A percentile compares a stretch with the other conserved stretches of the same genome.
phyloP scores from a whole-genome alignment of 2,888 invertebrate species.

The Acanthacorydalis orientalis region DNA sequence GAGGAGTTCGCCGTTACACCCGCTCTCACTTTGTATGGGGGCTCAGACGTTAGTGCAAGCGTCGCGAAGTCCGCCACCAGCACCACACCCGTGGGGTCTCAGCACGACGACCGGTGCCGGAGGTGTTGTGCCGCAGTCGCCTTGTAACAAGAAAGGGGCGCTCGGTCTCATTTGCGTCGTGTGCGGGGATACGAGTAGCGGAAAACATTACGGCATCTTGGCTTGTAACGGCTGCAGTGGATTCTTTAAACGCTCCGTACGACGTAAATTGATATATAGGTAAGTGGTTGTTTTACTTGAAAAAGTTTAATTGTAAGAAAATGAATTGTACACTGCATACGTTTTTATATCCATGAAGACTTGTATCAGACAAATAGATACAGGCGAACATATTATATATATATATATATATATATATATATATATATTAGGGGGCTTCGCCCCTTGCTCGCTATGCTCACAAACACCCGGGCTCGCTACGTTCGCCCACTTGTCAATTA shows the following conservation, averaged over 20 bases:
- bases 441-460: too few relatives aligned
- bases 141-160: conserved; percentile 14
- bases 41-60: conserved; percentile 44
- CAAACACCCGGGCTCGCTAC: too few relatives aligned
- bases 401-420: too few relatives aligned
- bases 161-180: conserved; percentile 85
- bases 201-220: conserved; percentile 94
- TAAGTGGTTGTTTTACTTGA: conserved; percentile 24
- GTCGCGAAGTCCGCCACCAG: conserved; percentile 38
- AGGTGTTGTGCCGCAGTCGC: conserved; percentile 26
- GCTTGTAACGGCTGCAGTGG: conserved; percentile 99
- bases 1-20: conserved; percentile 18
- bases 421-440: too few relatives aligned
- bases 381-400: not conserved
- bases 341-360: not conserved
- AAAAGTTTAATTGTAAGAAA: not conserved
- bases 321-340: too few relatives aligned
- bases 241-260: conserved; percentile 93
- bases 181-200: conserved; percentile 92
- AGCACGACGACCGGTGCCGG: conserved; percentile 23
- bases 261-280: conserved; percentile 95
- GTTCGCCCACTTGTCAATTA: too few relatives aligned
- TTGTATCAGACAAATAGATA: not conserved
- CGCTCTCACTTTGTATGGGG: conserved; percentile 39
- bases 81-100: conserved; percentile 21